Evolutionary conservation across 2,113 vertebrate genomes (phyloP).

Genomic region (Poeciliopsis prolifica): DNA sequence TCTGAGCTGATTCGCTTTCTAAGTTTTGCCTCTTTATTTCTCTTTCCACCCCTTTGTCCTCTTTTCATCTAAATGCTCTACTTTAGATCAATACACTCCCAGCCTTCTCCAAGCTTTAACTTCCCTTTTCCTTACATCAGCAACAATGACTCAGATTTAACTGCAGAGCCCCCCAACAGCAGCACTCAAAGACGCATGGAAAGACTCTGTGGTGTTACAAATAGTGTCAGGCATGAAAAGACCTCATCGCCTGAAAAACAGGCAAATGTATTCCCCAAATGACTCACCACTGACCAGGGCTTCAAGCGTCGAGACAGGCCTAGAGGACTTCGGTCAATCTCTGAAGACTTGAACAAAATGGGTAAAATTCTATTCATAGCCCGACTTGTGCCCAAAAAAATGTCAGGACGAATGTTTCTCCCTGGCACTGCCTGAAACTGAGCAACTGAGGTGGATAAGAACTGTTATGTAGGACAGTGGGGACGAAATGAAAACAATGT

Average conservation of each 20-base stretch:
- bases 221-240: conserved; percentile 20
- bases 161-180: conserved; percentile 18
- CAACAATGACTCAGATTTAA: conserved; percentile 24
- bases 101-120: conserved; percentile 1
- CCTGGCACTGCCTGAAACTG: conserved; percentile 21
- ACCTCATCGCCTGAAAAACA: conserved; percentile 28
- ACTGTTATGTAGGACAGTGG: conserved; percentile 9
- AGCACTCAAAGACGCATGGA: conserved; percentile 29
- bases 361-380: conserved; percentile 60
- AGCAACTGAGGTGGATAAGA: conserved; percentile 28
- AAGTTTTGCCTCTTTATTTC: neutral
- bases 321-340: conserved; percentile 52
- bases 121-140: conserved; percentile 22
- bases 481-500: neutral
- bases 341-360: conserved; percentile 53
- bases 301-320: conserved; percentile 43
- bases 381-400: conserved; percentile 43
- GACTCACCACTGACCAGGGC: conserved; percentile 46
- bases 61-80: neutral
- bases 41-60: neutral
- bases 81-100: neutral
- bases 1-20: neutral
- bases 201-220: conserved; percentile 16
- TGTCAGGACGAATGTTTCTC: conserved; percentile 60
- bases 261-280: conserved; percentile 31